phyloP scores from a whole-genome alignment of 2,113 vertebrate genomes.

The Geothlypis trichas region DNA sequence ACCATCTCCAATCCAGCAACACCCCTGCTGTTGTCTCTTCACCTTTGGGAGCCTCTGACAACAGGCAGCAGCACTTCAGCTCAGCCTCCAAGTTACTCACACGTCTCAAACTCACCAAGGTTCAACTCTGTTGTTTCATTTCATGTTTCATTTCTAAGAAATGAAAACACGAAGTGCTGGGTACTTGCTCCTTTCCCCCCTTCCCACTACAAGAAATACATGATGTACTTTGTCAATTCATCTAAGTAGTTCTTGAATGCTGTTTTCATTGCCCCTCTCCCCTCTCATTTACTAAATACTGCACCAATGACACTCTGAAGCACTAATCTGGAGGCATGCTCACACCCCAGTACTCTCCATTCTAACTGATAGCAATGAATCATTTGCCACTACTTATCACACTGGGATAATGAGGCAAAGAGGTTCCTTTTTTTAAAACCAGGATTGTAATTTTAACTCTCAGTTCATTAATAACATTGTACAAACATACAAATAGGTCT shows the following conservation, averaged over 20 bases:
- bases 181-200: background rate
- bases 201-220: background rate
- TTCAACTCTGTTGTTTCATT: background rate
- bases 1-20: background rate
- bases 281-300: background rate
- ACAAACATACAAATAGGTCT: background rate
- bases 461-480: background rate
- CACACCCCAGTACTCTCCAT: background rate
- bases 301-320: background rate
- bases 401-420: background rate
- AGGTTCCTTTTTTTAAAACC: background rate
- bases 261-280: background rate
- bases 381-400: background rate
- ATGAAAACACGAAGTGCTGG: background rate
- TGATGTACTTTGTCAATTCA: background rate
- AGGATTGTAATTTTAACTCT: background rate
- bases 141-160: background rate
- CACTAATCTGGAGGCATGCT: background rate
- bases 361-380: background rate
- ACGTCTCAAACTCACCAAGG: background rate
- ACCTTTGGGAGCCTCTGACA: background rate
- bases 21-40: background rate
- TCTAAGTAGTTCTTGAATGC: background rate
- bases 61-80: background rate
- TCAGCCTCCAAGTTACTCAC: background rate